Base-by-base conservation (phyloP, 2,888 invertebrate genomes). In the Torymus auratus region DNA sequence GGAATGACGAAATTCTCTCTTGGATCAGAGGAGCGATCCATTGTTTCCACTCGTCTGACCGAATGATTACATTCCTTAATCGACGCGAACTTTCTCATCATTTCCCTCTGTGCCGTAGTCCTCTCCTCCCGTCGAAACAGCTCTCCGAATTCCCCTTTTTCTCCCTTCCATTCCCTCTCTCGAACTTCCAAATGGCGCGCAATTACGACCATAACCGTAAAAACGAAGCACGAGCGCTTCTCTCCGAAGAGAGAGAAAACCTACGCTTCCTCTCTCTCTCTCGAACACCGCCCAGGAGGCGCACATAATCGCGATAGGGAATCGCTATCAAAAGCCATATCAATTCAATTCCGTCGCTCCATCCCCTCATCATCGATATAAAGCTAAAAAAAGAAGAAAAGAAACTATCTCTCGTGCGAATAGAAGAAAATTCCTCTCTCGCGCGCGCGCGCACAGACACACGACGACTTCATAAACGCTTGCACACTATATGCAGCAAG, bases 161-260 rank as follows among this genome's bases (percentile, higher is more conserved):
- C 0, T 20, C 20, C 20, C 20, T 20, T 2, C 20, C 20, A n/a
- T n/a, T 20, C 20, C 20, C 20, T 20, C 64, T n/a, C 14, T 23
- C 7, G 50, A 71, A 65, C 52, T 53, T n/a, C 41, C 52, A 23
- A 62, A 55, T 17, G 56, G 70, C 20, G 15, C 60, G 65, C 71
- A 78, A 78, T 78, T 72, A 72, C 78, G 55, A 14, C 41, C 20
- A 79, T 79, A 79, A 79, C 56, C 78, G 52, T 79, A 79, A 79
- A 79, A 73, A 67, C 20, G 62, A 69, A 79, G 78, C 52, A 28
- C 20, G 41, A 2, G 41, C 3, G 15, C n/a, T n/a, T n/a, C n/a
- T n/a, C n/a, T n/a, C 11, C 2, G 28, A 15, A n/a, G 15, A 17
- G 14, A 62, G 17, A 69, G 15, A 11, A 58, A 61, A 10, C 41